A percentile compares a stretch with the other conserved stretches of the same genome.
Evolutionary conservation across 2,888 invertebrate genomes (phyloP).

Genomic region (Philereme transversata): DNA sequence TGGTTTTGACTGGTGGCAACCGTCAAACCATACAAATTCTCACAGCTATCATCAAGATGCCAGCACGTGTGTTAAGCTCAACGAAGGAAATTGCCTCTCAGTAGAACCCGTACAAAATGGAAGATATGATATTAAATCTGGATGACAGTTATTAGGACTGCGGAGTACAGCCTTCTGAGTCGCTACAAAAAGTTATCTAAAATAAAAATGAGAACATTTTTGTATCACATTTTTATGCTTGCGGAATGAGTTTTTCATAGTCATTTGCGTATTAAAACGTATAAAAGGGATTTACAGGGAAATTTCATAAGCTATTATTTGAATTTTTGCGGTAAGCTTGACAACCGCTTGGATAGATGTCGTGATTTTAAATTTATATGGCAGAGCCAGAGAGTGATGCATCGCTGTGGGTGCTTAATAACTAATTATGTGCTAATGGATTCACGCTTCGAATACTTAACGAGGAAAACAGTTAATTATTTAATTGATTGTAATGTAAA

Average conservation of each 20-base stretch:
- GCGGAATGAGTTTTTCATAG: conserved; percentile 40
- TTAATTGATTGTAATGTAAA: too few relatives aligned
- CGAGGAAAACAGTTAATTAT: too few relatives aligned
- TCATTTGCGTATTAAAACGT: conserved; percentile 15
- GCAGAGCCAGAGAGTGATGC: not conserved
- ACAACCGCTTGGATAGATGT: not conserved
- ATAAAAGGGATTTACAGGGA: conserved; percentile 26
- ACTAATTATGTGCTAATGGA: conserved; percentile 2
- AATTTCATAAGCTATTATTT: conserved; percentile 6
- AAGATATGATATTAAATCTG: conserved; percentile 81
- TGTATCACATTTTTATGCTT: conserved; percentile 58
- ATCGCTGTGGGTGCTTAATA: conserved; percentile 6
- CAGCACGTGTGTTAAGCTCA: conserved; percentile 19
- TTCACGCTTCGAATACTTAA: conserved; percentile 4
- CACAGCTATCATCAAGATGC: too few relatives aligned
- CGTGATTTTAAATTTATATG: not conserved
- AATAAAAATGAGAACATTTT: conserved; percentile 61
- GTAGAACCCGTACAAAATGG: conserved; percentile 72
- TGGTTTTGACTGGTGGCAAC: too few relatives aligned
- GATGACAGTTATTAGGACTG: conserved; percentile 79
- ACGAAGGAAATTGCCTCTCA: conserved; percentile 78
- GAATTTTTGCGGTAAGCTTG: not conserved
- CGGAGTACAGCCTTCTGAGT: conserved; percentile 56
- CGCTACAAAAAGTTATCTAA: conserved; percentile 58
- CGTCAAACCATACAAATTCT: too few relatives aligned